Evolutionary conservation across 2,888 invertebrate genomes (phyloP).

Genomic region (Chrysomela aeneicollis): DNA sequence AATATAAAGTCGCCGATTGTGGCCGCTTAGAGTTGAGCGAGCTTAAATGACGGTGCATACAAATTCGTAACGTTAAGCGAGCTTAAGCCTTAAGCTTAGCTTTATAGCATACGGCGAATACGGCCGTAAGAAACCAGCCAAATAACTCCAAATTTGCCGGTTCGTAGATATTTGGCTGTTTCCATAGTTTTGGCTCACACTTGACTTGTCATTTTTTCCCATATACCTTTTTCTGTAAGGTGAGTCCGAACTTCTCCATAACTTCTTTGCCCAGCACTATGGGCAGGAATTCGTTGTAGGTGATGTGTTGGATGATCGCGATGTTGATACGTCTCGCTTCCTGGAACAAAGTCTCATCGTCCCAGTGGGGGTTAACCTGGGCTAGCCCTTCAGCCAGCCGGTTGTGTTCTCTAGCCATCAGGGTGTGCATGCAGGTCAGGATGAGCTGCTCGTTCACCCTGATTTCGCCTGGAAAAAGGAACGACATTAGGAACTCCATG

Average conservation of each 20-base stretch:
- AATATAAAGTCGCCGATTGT: too few relatives aligned
- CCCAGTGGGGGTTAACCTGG: constrained; percentile 90
- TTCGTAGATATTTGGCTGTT: too few relatives aligned
- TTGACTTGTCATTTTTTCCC: too few relatives aligned
- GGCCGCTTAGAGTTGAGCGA: too few relatives aligned
- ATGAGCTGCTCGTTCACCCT: constrained; percentile 92
- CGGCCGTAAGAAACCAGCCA: too few relatives aligned
- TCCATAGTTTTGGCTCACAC: too few relatives aligned
- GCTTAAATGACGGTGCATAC: too few relatives aligned
- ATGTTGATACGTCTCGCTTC: constrained; percentile 85
- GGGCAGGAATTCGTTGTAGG: constrained; percentile 89
- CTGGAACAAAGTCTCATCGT: constrained; percentile 90
- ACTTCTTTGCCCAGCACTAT: constrained; percentile 89
- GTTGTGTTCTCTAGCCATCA: constrained; percentile 92
- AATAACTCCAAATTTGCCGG: too few relatives aligned
- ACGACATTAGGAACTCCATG: too few relatives aligned
- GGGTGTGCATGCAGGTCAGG: constrained; percentile 88
- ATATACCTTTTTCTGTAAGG: constrained; percentile 82
- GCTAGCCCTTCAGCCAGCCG: constrained; percentile 78
- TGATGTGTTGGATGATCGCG: constrained; percentile 88
- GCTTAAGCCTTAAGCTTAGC: too few relatives aligned
- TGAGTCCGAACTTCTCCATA: constrained; percentile 89
- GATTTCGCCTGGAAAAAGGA: constrained; percentile 83
- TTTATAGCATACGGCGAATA: too few relatives aligned
- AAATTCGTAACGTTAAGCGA: too few relatives aligned